Evolutionary conservation across 1,140 invertebrate genomes (phyloP), one percentile per base, ranked within the genome.

Genomic region (Dendroctonus ponderosae): DNA sequence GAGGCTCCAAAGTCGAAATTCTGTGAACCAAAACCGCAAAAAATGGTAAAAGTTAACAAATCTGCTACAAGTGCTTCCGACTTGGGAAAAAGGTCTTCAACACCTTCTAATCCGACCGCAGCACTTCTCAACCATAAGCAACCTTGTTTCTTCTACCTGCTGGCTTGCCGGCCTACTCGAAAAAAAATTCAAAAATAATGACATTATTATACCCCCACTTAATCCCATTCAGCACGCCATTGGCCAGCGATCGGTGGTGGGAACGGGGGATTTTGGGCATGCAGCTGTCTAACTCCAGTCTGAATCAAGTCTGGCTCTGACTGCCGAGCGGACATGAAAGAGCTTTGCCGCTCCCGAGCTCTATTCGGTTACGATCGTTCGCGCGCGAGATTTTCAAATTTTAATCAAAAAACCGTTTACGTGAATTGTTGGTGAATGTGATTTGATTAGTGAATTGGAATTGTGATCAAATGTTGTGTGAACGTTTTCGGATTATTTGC

Each of bases 171-270:
- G 48, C 49, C 72, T 72, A 70, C 68, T 69, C 68, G 71, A 72
- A 71, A 73, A 72, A 75, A 76, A 78, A 78, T 76, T 77, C 75
- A 68, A 75, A 74, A 76, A 76, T 78, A 78, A 78, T 77, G 75
- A 77, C 71, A 78, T 78, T 76, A 77, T 78, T 78, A 78, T 76
- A 75, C 75, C 74, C 71, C 39, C 70, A 26, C 26, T 26, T 66
- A 63, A 58, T 56, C 50, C 54, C 52, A 54, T 64, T 67, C 62
- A 56, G 15, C 59, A 63, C 67, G 64, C 67, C 64, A 75, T 73
- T 75, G 72, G 73, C 62, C 66, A 53, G 48, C 5, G 15, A 52
- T 3, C 38, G 62, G 49, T 68, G 64, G 66, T 68, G 72, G 73
- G 67, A 70, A 70, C 57, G 60, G 63, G 63, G 67, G 57, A 64